phyloP scores from a whole-genome alignment of 2,113 vertebrate species.

The Ciconia maguari region DNA sequence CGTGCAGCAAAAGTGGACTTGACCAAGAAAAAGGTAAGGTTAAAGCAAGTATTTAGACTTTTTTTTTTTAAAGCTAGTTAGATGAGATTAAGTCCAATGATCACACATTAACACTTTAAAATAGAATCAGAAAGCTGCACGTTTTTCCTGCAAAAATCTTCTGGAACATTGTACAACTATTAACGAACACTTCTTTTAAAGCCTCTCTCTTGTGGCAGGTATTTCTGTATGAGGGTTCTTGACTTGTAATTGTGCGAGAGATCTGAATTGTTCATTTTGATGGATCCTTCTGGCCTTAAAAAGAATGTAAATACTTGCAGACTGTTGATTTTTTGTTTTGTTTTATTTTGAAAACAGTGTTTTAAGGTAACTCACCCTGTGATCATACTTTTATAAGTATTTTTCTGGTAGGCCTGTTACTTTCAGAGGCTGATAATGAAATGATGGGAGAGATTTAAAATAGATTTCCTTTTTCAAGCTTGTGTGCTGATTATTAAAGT shows the following conservation, averaged over 20 bases:
- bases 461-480: not conserved
- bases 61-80: not conserved
- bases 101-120: not conserved
- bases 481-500: not conserved
- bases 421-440: not conserved
- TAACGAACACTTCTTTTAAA: not conserved
- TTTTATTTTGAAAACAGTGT: not conserved
- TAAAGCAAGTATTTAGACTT: not conserved
- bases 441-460: not conserved
- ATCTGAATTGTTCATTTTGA: not conserved
- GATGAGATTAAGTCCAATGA: not conserved
- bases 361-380: not conserved
- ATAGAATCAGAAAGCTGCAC: not conserved
- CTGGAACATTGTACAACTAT: not conserved
- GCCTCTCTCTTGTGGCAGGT: not conserved
- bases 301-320: not conserved
- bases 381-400: not conserved
- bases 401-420: not conserved
- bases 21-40: not conserved
- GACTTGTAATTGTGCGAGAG: not conserved
- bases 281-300: not conserved
- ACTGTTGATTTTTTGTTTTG: not conserved
- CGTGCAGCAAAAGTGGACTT: not conserved
- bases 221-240: not conserved
- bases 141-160: not conserved